Conservation (phyloP, 2,888 invertebrate genomes). For the Archips crataeganus region DNA sequence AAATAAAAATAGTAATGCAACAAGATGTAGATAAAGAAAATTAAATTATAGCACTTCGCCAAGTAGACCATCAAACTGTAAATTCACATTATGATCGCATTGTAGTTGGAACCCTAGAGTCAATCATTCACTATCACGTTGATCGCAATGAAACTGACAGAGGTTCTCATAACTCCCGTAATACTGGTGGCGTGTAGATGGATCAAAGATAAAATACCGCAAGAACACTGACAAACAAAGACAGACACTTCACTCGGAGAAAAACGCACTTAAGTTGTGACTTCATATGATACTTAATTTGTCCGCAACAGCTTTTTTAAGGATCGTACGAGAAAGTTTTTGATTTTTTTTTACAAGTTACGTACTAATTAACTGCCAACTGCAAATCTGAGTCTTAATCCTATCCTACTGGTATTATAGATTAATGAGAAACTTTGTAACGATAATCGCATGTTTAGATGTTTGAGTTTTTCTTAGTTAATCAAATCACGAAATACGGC, state of each 20-base stretch:
- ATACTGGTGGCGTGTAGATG: constrained; percentile 40
- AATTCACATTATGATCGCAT: constrained; percentile 7
- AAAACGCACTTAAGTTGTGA: not conserved
- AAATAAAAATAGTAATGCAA: not conserved
- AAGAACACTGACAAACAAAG: constrained; percentile 40
- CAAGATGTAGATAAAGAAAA: not conserved
- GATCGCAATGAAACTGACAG: constrained; percentile 29
- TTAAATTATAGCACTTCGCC: not conserved
- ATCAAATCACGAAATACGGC: too few relatives aligned
- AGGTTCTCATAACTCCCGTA: constrained; percentile 43
- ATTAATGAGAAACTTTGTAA: too few relatives aligned
- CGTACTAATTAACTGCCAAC: too few relatives aligned
- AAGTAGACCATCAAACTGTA: constrained; percentile 9
- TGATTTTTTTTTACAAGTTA: too few relatives aligned
- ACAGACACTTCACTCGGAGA: constrained; percentile 8
- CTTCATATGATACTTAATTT: too few relatives aligned
- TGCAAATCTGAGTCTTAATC: too few relatives aligned
- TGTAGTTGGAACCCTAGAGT: constrained; percentile 23
- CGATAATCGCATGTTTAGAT: too few relatives aligned
- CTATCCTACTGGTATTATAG: too few relatives aligned
- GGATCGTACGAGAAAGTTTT: too few relatives aligned
- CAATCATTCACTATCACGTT: constrained; percentile 30
- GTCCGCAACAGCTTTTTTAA: too few relatives aligned
- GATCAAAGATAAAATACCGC: constrained; percentile 56
- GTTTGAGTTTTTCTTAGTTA: too few relatives aligned